Base-by-base conservation (phyloP, 2,797 vertebrate species). In the Arctocebus calabarensis region DNA sequence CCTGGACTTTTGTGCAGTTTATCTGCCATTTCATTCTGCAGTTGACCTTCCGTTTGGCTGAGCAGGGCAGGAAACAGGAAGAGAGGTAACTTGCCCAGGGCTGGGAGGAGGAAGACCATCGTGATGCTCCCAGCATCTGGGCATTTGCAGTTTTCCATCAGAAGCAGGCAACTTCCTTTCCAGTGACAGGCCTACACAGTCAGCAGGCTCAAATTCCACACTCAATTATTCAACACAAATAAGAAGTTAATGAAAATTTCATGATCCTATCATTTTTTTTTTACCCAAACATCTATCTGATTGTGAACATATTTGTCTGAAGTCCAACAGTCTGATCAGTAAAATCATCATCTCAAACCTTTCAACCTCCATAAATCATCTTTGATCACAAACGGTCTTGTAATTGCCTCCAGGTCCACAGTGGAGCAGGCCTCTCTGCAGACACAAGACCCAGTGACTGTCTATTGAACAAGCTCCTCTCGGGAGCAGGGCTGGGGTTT, bases 291-390 rank as follows among this genome's bases (percentile, higher is more conserved):
- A 14, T 16, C 29, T 57, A 25, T 75, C 34, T 90, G 70, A 68
- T 9, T 73, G 66, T 55, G 59, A 40, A 85, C 3, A 3, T 16
- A 34, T 64, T 62, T 82, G 11, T 45, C 57, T 2, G 34, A 68
- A 78, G n/a, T 32, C 17, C 29, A 84, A 71, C 29, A 16, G 52
- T 64, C 29, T 25, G 16, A 59, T 59, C 9, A 0, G 55, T 55
- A 40, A 88, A 45, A 81, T 71, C 75, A 94, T 79, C 40, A 37
- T 10, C 59, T 0, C 7, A 77, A 45, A 4, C 55, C 85, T 71
- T 75, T 91, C 78, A 92, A 73, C 71, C 43, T 81, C 61, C 62
- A 20, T 62, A 32, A 81, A n/a, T 87, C 34, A 68, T 90, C 95
- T 78, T 8, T 32, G 32, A 45, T 66, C 88, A 96, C 16, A 79